Evolutionary conservation across 2,113 vertebrate genomes (phyloP).

Genomic region (Oriolus oriolus): DNA sequence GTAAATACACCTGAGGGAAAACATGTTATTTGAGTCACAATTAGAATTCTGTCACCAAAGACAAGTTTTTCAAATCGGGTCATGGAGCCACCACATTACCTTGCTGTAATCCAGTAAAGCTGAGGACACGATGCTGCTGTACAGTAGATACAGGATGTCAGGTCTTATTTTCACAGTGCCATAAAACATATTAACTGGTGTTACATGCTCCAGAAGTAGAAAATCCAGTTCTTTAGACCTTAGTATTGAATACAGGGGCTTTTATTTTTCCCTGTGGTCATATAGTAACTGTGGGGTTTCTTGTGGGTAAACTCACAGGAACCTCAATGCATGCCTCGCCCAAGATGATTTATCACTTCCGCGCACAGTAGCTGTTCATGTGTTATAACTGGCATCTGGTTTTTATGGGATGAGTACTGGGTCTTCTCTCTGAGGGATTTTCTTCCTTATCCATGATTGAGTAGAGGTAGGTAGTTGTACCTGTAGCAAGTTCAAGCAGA

Average conservation of each 20-base stretch:
- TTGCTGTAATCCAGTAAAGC: not conserved
- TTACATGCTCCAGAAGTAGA: not conserved
- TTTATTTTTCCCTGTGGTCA: not conserved
- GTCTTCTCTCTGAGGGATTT: not conserved
- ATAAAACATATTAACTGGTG: not conserved
- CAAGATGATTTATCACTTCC: not conserved
- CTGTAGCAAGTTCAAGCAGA: not conserved
- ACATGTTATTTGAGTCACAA: not conserved
- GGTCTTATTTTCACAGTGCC: not conserved
- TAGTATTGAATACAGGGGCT: not conserved
- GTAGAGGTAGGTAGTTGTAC: not conserved
- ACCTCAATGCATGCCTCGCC: not conserved
- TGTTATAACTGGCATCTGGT: not conserved
- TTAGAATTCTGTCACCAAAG: not conserved
- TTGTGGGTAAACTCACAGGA: not conserved
- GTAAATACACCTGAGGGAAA: not conserved
- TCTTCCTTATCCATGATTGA: not conserved
- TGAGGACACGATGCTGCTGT: not conserved
- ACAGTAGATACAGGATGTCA: not conserved
- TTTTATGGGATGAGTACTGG: not conserved
- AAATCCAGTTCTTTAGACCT: not conserved
- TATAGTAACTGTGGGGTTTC: not conserved
- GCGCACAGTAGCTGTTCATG: fast-evolving
- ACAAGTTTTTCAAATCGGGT: not conserved
- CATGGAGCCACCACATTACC: not conserved